These are phyloP conservation scores for Anas bernieri DNA, from an alignment of 2,797 vertebrate species.

Conservation along the genomic window DNA sequence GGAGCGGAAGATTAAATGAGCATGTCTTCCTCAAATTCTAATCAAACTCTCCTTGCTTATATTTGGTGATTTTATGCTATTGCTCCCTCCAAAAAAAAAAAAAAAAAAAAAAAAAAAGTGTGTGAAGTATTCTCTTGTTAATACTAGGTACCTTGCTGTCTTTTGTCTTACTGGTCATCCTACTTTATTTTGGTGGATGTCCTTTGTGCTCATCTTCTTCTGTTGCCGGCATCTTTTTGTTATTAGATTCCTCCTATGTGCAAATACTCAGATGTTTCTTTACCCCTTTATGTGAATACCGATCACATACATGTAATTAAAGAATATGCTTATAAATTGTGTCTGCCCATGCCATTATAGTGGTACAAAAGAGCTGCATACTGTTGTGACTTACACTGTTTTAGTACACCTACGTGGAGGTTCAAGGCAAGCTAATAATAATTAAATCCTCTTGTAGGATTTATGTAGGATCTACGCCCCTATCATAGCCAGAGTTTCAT, in stretches of 20 bases:
- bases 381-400: background rate
- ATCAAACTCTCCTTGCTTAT: background rate
- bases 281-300: background rate
- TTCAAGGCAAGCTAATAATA: too few species aligned
- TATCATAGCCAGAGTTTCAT: background rate
- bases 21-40: background rate
- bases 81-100: background rate
- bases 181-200: background rate
- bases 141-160: background rate
- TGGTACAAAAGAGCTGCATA: background rate
- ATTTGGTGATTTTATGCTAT: background rate
- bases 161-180: background rate
- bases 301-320: background rate
- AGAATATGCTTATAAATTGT: background rate
- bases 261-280: background rate
- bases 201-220: background rate
- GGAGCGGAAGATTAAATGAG: accelerated
- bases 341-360: background rate
- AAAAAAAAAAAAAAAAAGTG: background rate
- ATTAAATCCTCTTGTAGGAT: background rate
- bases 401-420: background rate
- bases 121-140: background rate
- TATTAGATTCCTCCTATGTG: background rate
- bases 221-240: background rate
- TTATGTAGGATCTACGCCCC: background rate